A percentile compares a stretch with the other conserved stretches of the same genome.
Evolutionary conservation across 1,140 invertebrate species (phyloP).

Genomic region (Procambarus virginalis): DNA sequence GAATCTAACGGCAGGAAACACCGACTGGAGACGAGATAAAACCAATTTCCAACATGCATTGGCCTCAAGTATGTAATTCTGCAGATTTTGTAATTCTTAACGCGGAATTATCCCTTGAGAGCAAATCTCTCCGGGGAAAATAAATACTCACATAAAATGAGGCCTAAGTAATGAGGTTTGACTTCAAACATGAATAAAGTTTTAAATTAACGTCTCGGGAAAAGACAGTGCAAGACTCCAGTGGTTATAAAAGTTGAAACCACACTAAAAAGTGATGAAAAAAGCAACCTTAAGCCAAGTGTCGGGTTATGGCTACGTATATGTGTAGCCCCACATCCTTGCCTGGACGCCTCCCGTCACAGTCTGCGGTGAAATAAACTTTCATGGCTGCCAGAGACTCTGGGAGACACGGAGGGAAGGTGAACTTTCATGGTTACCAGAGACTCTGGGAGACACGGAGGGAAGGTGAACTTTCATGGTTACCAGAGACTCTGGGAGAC

Average conservation of each 20-base stretch:
- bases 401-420: too few relatives aligned
- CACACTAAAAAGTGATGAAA: not conserved
- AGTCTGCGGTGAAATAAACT: too few relatives aligned
- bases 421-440: too few relatives aligned
- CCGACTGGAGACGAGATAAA: too few relatives aligned
- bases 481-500: too few relatives aligned
- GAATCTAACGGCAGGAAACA: too few relatives aligned
- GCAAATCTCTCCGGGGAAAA: conserved; percentile 11
- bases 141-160: conserved; percentile 30
- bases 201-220: conserved; percentile 28
- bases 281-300: not conserved
- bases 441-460: too few relatives aligned
- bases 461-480: too few relatives aligned
- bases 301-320: not conserved
- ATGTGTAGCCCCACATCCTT: too few relatives aligned
- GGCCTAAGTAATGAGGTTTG: conserved; percentile 23
- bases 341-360: too few relatives aligned
- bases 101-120: not conserved
- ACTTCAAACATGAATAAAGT: conserved; percentile 34
- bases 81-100: conserved; percentile 16
- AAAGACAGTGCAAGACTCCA: not conserved
- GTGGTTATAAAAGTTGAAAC: not conserved
- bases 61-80: not conserved
- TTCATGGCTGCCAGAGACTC: too few relatives aligned
- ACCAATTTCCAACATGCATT: not conserved